Percentiles rank a stretch among this genome's conserved stretches.
These are phyloP conservation scores for Lota lota DNA, from an alignment of 2,113 vertebrate genomes.

Conservation along the genomic window DNA sequence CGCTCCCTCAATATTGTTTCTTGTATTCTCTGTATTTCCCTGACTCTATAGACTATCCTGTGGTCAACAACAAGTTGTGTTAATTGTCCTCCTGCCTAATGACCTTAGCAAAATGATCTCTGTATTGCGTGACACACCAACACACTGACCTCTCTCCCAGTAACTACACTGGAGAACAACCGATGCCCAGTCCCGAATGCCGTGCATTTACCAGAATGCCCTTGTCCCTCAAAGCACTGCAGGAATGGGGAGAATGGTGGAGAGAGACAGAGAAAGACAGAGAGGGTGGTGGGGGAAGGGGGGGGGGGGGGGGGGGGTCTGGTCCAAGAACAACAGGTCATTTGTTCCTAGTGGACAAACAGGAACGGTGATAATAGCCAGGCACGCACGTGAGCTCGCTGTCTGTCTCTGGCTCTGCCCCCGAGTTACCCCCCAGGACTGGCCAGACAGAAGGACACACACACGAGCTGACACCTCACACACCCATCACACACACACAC, in stretches of 20 bases:
- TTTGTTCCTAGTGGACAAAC: constrained; percentile 49
- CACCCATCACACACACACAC: constrained; percentile 1
- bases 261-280: constrained; percentile 17
- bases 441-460: constrained; percentile 24
- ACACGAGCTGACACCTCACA: not conserved
- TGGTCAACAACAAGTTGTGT: constrained; percentile 41
- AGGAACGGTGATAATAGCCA: constrained; percentile 45
- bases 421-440: constrained; percentile 29
- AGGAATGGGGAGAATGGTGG: constrained; percentile 8
- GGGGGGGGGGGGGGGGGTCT: constrained; percentile 38
- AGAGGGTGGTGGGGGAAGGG: not conserved
- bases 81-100: constrained; percentile 34
- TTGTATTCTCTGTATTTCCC: constrained; percentile 9
- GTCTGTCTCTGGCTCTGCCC: constrained; percentile 47
- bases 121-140: constrained; percentile 60
- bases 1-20: not conserved
- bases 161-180: constrained; percentile 51
- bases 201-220: constrained; percentile 41
- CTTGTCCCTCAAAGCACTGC: constrained; percentile 33
- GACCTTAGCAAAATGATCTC: constrained; percentile 18
- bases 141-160: constrained; percentile 55
- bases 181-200: constrained; percentile 14
- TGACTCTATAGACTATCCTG: constrained; percentile 20
- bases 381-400: constrained; percentile 37
- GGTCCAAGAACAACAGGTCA: constrained; percentile 38